Percentiles rank a stretch among this genome's conserved stretches.
These are phyloP conservation scores for Nemotelus pantherinus DNA, from an alignment of 2,888 invertebrate species.

Conservation along the genomic window DNA sequence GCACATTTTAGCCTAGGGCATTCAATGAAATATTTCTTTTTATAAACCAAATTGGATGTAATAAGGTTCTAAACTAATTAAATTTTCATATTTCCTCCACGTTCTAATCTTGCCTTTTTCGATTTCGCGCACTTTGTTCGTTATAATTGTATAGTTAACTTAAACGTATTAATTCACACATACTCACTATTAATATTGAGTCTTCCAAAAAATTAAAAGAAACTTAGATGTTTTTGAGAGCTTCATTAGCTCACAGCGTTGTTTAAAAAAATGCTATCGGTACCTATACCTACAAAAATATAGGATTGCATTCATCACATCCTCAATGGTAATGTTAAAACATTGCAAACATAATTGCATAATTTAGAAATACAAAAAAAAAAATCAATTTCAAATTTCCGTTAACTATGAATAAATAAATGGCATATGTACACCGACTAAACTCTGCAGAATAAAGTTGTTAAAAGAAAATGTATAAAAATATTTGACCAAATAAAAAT, in stretches of 20 bases:
- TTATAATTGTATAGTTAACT: constrained; percentile 17
- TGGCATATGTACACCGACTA: constrained; percentile 21
- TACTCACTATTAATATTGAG: constrained; percentile 35
- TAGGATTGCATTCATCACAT: not conserved
- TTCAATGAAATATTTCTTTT: too few relatives aligned
- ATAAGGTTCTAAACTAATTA: too few relatives aligned
- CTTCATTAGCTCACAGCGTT: constrained; percentile 15
- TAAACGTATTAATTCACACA: constrained; percentile 10
- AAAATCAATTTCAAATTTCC: constrained; percentile 5
- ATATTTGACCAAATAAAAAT: constrained; percentile 37
- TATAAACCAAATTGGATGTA: too few relatives aligned
- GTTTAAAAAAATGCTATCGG: constrained; percentile 1
- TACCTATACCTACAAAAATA: not conserved
- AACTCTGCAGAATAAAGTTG: constrained; percentile 38
- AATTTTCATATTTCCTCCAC: too few relatives aligned
- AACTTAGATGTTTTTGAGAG: constrained; percentile 17
- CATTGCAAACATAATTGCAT: not conserved
- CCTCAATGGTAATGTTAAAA: constrained; percentile 6
- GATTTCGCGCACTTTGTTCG: constrained; percentile 4
- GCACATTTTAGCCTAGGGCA: too few relatives aligned
- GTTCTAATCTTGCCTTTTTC: not conserved
- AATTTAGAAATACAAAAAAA: constrained; percentile 13
- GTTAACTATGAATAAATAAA: constrained; percentile 10
- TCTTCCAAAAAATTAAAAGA: constrained; percentile 37
- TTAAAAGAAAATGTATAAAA: constrained; percentile 30